These are phyloP conservation scores for Macquaria australasica DNA, from an alignment of 2,113 vertebrate genomes.

Conservation along the genomic window DNA sequence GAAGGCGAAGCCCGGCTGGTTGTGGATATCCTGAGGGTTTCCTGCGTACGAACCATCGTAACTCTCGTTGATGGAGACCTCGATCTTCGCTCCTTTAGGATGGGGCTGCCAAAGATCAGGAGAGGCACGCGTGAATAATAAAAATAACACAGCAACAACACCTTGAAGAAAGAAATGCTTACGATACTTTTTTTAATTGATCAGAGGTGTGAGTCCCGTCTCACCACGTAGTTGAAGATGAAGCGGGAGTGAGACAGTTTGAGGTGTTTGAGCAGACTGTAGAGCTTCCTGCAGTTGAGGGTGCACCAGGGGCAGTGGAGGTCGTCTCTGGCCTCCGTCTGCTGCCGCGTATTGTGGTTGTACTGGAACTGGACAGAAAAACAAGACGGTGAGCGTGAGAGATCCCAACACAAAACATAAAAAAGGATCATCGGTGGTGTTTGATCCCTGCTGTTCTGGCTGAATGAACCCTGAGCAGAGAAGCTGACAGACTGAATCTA, in stretches of 20 bases:
- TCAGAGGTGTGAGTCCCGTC: conserved; percentile 52
- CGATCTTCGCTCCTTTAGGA: conserved; percentile 96
- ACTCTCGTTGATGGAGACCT: conserved; percentile 97
- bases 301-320: conserved; percentile 99
- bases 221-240: conserved; percentile 98
- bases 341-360: conserved; percentile 97
- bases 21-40: conserved; percentile 98
- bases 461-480: too few species aligned
- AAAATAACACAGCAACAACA: background rate
- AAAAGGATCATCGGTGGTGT: background rate
- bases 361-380: conserved; percentile 90
- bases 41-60: conserved; percentile 98
- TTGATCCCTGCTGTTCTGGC: background rate
- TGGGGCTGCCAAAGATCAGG: conserved; percentile 87
- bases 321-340: conserved; percentile 97
- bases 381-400: background rate
- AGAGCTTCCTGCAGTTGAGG: conserved; percentile 96
- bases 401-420: background rate
- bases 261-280: conserved; percentile 97
- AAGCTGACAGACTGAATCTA: too few species aligned
- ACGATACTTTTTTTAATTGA: too few species aligned
- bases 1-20: conserved; percentile 97
- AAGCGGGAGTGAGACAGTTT: conserved; percentile 98
- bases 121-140: rapidly evolving
- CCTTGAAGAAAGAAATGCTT: background rate